Conservation (phyloP, 2,888 invertebrate genomes). For the Polyommatus icarus region DNA sequence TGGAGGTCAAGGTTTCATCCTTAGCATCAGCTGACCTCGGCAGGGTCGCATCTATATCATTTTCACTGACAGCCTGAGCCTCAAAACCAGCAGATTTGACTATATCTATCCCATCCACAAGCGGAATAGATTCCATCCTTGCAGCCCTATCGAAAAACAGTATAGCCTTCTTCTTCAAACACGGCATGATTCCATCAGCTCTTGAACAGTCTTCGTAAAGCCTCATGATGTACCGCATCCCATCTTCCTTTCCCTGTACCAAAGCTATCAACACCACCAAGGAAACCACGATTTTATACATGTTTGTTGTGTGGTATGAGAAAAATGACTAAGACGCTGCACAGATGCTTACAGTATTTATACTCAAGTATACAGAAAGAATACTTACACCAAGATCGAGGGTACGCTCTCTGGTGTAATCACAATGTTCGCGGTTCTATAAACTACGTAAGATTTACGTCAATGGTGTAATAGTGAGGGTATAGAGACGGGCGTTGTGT, state of each 20-base stretch:
- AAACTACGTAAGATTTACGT: slow-evolving; percentile 26
- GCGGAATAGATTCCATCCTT: slow-evolving; percentile 83
- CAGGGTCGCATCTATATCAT: slow-evolving; percentile 84
- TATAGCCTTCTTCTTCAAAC: slow-evolving; percentile 90
- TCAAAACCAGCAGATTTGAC: slow-evolving; percentile 77
- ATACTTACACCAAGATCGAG: slow-evolving; percentile 57
- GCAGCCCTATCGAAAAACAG: slow-evolving; percentile 88
- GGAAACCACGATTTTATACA: slow-evolving; percentile 60
- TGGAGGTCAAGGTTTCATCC: slow-evolving; percentile 83
- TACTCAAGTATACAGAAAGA: slow-evolving; percentile 65
- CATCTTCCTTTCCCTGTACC: slow-evolving; percentile 63
- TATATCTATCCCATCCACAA: slow-evolving; percentile 84
- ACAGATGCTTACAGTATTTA: slow-evolving; percentile 63
- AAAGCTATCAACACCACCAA: slow-evolving; percentile 49
- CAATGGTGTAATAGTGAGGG: slow-evolving; percentile 32
- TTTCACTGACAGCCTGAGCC: slow-evolving; percentile 79
- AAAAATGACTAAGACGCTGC: slow-evolving; percentile 75
- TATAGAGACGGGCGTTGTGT: slow-evolving; percentile 41
- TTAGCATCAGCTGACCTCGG: slow-evolving; percentile 84
- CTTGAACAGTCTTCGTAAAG: slow-evolving; percentile 90
- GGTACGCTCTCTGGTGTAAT: slow-evolving; percentile 48
- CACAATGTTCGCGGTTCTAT: slow-evolving; percentile 38
- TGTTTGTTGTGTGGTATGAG: slow-evolving; percentile 63
- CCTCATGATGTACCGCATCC: slow-evolving; percentile 83
- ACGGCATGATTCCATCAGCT: slow-evolving; percentile 85